Conservation (phyloP, 2,888 invertebrate genomes). For the Synanthedon tipuliformis region DNA sequence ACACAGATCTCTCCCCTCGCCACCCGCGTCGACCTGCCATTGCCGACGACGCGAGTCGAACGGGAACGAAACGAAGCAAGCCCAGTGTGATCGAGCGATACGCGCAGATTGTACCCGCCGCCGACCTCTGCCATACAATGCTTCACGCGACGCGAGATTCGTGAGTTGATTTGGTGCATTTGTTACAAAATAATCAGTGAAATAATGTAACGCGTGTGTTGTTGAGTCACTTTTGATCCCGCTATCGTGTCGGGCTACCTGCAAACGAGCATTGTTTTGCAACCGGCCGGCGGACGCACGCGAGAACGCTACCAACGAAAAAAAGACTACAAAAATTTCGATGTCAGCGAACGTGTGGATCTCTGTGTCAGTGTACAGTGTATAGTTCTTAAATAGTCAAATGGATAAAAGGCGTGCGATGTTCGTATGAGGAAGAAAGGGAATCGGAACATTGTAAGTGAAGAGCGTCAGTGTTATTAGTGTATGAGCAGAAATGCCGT, state of each 20-base stretch:
- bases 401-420: constrained; percentile 67
- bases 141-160: constrained; percentile 50
- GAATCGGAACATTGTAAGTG: constrained; percentile 68
- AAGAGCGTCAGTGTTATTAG: constrained; percentile 48
- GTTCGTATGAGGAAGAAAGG: constrained; percentile 71
- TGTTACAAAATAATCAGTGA: constrained; percentile 56
- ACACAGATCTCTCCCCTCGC: constrained; percentile 2
- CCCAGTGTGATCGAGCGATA: constrained; percentile 66
- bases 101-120: constrained; percentile 46
- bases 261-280: constrained; percentile 28
- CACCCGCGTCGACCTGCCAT: constrained; percentile 24
- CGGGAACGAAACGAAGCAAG: constrained; percentile 2
- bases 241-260: constrained; percentile 71
- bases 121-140: constrained; percentile 27
- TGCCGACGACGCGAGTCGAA: constrained; percentile 21
- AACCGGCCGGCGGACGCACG: constrained; percentile 77
- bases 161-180: constrained; percentile 45
- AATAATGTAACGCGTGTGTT: constrained; percentile 73
- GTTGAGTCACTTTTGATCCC: constrained; percentile 65
- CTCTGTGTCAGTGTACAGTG: constrained; percentile 54
- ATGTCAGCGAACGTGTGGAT: constrained; percentile 60
- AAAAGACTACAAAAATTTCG: constrained; percentile 47
- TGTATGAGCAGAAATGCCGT: constrained; percentile 54
- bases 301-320: constrained; percentile 52
- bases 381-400: constrained; percentile 65